A percentile compares a stretch with the other conserved stretches of the same genome.
These are phyloP conservation scores for Drosophila orena DNA, from an alignment of 1,140 invertebrate genomes.

Conservation along the genomic window DNA sequence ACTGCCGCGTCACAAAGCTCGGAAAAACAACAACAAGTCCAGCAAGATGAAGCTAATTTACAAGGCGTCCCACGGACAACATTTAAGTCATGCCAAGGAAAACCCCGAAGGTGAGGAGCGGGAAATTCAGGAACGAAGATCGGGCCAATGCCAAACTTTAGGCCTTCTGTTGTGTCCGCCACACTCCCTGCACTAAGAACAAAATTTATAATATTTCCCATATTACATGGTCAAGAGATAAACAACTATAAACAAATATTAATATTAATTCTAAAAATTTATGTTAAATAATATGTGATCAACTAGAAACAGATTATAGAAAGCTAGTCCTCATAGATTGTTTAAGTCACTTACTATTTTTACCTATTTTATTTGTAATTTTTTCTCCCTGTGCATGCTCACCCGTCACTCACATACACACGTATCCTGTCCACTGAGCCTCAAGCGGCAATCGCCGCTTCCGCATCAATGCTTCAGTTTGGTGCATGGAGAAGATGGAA, in stretches of 20 bases:
- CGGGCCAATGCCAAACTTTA: constrained; percentile 30
- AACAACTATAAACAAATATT: too few species aligned
- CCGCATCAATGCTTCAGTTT: constrained; percentile 78
- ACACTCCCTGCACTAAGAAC: neutral
- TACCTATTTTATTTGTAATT: too few species aligned
- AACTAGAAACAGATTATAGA: too few species aligned
- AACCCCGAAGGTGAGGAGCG: neutral
- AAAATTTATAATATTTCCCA: neutral
- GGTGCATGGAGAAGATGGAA: constrained; percentile 36
- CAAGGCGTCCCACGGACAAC: constrained; percentile 76
- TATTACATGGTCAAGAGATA: too few species aligned
- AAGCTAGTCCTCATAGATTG: too few species aligned
- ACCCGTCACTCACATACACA: constrained; percentile 44
- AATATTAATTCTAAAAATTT: too few species aligned
- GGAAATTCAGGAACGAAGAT: constrained; percentile 4
- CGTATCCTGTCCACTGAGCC: constrained; percentile 50
- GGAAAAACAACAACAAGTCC: constrained; percentile 39
- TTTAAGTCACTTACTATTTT: too few species aligned
- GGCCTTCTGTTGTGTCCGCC: constrained; percentile 35
- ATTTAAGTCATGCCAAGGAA: constrained; percentile 60
- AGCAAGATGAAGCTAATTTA: constrained; percentile 69
- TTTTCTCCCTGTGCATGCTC: constrained; percentile 8
- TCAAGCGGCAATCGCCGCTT: constrained; percentile 72
- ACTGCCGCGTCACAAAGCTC: constrained; percentile 65
- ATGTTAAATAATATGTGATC: too few species aligned